A percentile compares a stretch with the other conserved stretches of the same genome.
These are phyloP conservation scores for Saiga tatarica DNA, from an alignment of 2,113 vertebrate genomes.

Conservation along the genomic window DNA sequence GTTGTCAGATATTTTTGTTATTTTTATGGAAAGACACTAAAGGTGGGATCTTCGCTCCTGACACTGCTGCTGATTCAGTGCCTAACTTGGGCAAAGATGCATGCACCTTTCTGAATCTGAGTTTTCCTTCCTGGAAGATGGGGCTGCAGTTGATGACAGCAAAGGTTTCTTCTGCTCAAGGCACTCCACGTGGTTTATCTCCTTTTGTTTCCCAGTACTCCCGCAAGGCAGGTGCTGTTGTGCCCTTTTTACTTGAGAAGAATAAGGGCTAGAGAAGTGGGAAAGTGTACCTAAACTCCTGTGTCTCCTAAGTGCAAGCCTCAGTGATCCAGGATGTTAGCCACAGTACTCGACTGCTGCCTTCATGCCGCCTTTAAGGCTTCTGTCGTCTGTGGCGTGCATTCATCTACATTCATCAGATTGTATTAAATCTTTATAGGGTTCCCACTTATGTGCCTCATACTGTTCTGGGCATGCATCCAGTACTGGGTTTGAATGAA, in stretches of 20 bases:
- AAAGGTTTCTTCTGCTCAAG: accelerated
- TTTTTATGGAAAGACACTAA: neutral
- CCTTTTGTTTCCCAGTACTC: neutral
- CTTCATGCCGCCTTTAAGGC: neutral
- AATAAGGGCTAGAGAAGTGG: neutral
- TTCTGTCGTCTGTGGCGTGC: neutral
- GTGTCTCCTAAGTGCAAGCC: neutral
- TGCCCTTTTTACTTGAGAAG: neutral
- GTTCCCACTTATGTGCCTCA: neutral
- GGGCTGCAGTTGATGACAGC: neutral
- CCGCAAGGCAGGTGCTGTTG: neutral
- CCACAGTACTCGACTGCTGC: neutral
- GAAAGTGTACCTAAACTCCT: neutral
- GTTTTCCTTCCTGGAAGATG: neutral
- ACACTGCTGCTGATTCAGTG: neutral
- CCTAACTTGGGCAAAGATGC: neutral
- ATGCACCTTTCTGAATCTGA: neutral
- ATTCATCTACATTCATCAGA: neutral
- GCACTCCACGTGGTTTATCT: accelerated
- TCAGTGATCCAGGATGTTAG: neutral
- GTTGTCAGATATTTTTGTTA: neutral
- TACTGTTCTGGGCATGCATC: neutral
- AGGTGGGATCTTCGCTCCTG: neutral
- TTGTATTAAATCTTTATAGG: constrained; percentile 2
- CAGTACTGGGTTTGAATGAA: neutral